phyloP scores from a whole-genome alignment of 2,797 vertebrate genomes.

The Sebastes nivosus region DNA sequence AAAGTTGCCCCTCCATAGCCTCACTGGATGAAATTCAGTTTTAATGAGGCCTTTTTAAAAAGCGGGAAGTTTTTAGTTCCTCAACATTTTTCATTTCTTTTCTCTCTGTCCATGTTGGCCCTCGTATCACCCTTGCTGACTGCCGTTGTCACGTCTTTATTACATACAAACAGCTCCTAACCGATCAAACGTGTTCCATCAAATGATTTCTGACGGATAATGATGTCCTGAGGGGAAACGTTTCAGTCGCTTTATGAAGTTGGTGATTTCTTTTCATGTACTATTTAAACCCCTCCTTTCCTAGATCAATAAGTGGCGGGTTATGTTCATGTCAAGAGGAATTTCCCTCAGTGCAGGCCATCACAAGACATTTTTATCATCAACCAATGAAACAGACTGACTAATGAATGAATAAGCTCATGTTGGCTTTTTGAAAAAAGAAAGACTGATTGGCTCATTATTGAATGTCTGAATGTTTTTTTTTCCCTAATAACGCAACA shows the following conservation, averaged over 20 bases:
- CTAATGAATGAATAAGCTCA: constrained; percentile 24
- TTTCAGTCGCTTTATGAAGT: constrained; percentile 9
- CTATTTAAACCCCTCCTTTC: constrained; percentile 23
- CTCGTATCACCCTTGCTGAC: neutral
- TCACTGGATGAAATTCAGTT: constrained; percentile 1
- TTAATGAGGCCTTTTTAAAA: neutral
- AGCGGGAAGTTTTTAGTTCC: neutral
- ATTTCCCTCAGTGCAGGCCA: constrained; percentile 8
- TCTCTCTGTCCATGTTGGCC: neutral
- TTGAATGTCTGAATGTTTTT: constrained; percentile 9
- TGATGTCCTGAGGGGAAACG: constrained; percentile 6
- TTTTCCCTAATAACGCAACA: no score
- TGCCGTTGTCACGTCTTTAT: constrained; percentile 27
- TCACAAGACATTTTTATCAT: constrained; percentile 21
- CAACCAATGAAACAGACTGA: constrained; percentile 20
- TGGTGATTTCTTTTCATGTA: constrained; percentile 40
- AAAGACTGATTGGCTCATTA: constrained; percentile 15
- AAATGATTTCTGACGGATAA: constrained; percentile 26
- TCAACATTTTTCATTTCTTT: neutral
- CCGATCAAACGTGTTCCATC: constrained; percentile 25
- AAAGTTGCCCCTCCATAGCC: neutral
- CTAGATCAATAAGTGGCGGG: constrained; percentile 28
- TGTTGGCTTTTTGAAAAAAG: constrained; percentile 29
- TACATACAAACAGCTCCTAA: constrained; percentile 29
- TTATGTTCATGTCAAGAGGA: constrained; percentile 5